Percentiles rank a stretch among this genome's conserved stretches.
Evolutionary conservation across 1,140 invertebrate species (phyloP).

Genomic region (Drosophila kikkawai): DNA sequence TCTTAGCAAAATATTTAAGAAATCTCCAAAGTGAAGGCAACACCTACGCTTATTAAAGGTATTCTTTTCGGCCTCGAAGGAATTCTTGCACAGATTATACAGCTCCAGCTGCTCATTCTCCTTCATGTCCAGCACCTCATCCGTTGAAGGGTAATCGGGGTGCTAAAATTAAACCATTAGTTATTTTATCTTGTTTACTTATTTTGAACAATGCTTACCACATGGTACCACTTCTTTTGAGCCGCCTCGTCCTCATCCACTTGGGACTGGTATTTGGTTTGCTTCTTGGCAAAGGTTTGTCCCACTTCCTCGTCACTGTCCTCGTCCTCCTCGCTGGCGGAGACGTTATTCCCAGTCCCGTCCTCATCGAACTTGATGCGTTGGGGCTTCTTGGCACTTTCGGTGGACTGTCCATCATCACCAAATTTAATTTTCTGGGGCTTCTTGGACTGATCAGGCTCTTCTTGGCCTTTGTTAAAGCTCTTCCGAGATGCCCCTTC

Average conservation of each 20-base stretch:
- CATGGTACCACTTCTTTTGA: slow-evolving; percentile 80
- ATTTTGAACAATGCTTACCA: slow-evolving; percentile 49
- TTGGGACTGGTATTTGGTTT: slow-evolving; percentile 55
- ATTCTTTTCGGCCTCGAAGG: slow-evolving; percentile 69
- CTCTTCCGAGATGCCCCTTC: not conserved
- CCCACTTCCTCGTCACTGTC: slow-evolving; percentile 55
- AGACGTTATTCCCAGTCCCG: slow-evolving; percentile 31
- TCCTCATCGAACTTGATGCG: slow-evolving; percentile 74
- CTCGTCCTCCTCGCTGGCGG: slow-evolving; percentile 45
- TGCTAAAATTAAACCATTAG: slow-evolving; percentile 34
- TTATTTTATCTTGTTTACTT: too few species aligned
- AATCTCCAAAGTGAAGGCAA: not conserved
- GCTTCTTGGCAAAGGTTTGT: slow-evolving; percentile 19
- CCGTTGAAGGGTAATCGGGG: slow-evolving; percentile 69
- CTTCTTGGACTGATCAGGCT: slow-evolving; percentile 26
- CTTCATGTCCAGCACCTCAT: slow-evolving; percentile 81
- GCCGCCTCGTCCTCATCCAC: slow-evolving; percentile 55
- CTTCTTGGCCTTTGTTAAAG: not conserved
- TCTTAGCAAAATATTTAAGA: not conserved
- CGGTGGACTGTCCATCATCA: slow-evolving; percentile 28
- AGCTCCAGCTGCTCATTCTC: slow-evolving; percentile 78
- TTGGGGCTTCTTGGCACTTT: slow-evolving; percentile 56
- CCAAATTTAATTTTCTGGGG: slow-evolving; percentile 50
- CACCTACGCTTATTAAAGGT: slow-evolving; percentile 68
- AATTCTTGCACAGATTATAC: slow-evolving; percentile 71